Evolutionary conservation across 2,113 vertebrate species (phyloP).

Genomic region (Lagenorhynchus albirostris): DNA sequence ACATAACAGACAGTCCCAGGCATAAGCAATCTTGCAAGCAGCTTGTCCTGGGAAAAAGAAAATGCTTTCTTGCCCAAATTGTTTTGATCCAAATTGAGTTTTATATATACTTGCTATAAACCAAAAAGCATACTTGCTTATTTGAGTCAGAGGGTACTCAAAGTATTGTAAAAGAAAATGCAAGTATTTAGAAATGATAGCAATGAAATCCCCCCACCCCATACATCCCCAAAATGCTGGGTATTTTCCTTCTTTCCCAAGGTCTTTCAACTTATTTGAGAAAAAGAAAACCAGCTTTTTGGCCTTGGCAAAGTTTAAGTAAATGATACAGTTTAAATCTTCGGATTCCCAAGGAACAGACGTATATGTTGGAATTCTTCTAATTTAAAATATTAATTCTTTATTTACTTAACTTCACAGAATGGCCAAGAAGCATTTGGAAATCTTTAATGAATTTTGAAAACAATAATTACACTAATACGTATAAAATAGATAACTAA

Average conservation of each 20-base stretch:
- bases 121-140: neutral
- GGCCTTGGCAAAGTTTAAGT: neutral
- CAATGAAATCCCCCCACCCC: neutral
- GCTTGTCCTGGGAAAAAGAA: neutral
- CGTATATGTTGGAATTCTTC: neutral
- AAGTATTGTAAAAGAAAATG: neutral
- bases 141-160: neutral
- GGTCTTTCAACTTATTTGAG: neutral
- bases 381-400: slow-evolving; percentile 17
- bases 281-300: neutral
- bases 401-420: neutral
- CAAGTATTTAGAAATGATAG: neutral
- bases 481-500: no score
- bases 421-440: neutral
- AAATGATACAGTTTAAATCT: neutral
- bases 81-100: neutral
- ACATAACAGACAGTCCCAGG: neutral
- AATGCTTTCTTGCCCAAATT: neutral
- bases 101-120: neutral
- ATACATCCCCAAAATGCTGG: neutral
- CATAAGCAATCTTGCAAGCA: neutral
- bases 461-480: neutral
- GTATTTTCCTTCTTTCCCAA: neutral
- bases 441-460: neutral
- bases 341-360: slow-evolving; percentile 13